These are phyloP conservation scores for Horisme vitalbata DNA, from an alignment of 2,888 invertebrate genomes.

Conservation along the genomic window DNA sequence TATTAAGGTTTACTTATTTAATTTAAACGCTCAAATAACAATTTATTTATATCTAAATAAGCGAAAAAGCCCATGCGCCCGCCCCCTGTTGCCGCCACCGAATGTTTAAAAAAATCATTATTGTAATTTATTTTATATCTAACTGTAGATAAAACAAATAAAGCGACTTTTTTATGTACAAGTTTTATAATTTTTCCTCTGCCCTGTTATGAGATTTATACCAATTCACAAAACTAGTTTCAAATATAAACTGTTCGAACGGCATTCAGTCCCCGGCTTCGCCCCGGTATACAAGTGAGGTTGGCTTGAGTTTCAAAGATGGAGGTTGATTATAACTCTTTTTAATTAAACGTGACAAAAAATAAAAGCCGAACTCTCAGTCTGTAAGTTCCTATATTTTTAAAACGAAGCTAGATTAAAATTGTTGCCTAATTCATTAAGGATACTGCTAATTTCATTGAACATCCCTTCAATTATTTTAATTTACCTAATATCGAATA, in stretches of 20 bases:
- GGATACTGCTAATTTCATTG: slow-evolving; percentile 29
- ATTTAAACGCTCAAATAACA: slow-evolving; percentile 22
- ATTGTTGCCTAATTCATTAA: not conserved
- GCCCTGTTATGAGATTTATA: no score
- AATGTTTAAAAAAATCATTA: slow-evolving; percentile 57
- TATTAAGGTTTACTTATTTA: no score
- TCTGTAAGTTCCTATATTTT: slow-evolving; percentile 8
- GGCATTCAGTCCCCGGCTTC: no score
- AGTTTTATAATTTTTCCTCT: no score
- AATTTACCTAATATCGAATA: no score
- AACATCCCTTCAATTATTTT: no score
- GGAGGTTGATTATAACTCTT: no score
- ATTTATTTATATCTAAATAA: not conserved
- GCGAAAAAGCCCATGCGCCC: no score
- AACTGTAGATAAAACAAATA: slow-evolving; percentile 80
- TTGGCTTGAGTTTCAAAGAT: no score
- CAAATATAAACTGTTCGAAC: no score
- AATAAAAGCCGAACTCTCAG: slow-evolving; percentile 1
- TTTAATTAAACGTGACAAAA: not conserved
- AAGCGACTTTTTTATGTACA: slow-evolving; percentile 80
- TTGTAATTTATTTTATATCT: slow-evolving; percentile 82
- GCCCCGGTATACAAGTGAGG: no score
- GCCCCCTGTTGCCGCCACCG: slow-evolving; percentile 67
- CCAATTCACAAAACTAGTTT: no score
- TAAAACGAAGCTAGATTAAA: slow-evolving; percentile 1